Percentiles rank a stretch among this genome's conserved stretches.
Evolutionary conservation across 2,113 vertebrate genomes (phyloP).

Genomic region (Ophthalmolycus amberensis): DNA sequence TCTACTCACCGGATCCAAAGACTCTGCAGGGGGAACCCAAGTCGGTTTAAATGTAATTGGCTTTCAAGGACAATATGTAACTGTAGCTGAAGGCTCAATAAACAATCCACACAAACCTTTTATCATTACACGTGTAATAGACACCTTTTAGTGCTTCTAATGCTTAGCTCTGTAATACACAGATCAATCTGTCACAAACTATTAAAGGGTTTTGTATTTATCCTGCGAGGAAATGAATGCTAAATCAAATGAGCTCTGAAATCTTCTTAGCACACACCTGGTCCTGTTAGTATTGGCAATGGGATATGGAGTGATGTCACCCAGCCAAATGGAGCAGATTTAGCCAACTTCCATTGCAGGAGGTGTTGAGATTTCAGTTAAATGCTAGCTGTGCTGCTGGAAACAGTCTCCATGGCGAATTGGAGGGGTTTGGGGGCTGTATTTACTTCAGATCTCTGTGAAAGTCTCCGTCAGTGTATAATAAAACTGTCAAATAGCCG

Average conservation of each 20-base stretch:
- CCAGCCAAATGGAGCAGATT: constrained; percentile 57
- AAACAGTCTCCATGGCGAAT: constrained; percentile 48
- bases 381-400: constrained; percentile 51
- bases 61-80: constrained; percentile 19
- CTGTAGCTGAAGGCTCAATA: constrained; percentile 1
- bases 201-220: constrained; percentile 60
- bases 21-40: constrained; percentile 15
- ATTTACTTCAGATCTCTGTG: constrained; percentile 52
- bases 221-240: constrained; percentile 49
- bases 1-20: constrained; percentile 36
- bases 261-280: constrained; percentile 69
- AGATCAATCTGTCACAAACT: constrained; percentile 64
- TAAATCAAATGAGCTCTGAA: constrained; percentile 67
- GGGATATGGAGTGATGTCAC: constrained; percentile 66
- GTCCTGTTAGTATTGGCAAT: constrained; percentile 71
- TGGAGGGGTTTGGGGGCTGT: not conserved
- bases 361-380: constrained; percentile 61
- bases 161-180: constrained; percentile 45
- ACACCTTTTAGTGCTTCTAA: constrained; percentile 50
- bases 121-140: constrained; percentile 48
- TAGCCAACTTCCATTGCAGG: constrained; percentile 52
- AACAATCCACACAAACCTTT: constrained; percentile 37
- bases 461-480: constrained; percentile 49
- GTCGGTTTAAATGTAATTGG: constrained; percentile 32
- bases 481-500: constrained; percentile 67